Base-by-base conservation (phyloP, 2,113 vertebrate species). In the Accipiter virgatus region DNA sequence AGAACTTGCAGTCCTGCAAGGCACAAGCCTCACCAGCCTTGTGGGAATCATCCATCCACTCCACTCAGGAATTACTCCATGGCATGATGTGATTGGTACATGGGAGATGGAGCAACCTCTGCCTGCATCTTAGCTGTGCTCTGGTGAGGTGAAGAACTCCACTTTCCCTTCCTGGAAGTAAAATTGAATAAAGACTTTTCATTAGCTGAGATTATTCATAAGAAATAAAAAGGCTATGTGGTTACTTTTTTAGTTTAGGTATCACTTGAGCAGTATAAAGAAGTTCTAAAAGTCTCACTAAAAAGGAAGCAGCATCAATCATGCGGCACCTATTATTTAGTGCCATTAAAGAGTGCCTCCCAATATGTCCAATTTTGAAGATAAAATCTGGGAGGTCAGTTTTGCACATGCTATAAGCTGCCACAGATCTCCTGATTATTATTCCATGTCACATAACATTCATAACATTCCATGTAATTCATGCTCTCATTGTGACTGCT, bases 181-280 rank as follows among this genome's bases (percentile, higher is more conserved):
- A 45, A 83, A 68, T 73, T 70, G 74, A 88, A 40, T 61, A 52
- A 74, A 34, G 31, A 62, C 19, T 86, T 91, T 92, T 92, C 27
- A 48, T 86, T 85, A 47, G 40, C 50, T 72, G 31, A 43, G 31
- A 78, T 67, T 75, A 58, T 53, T 53, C 26, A 43, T 73, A n/a
- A 81, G 53, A 93, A 81, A 61, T 50, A 90, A 78, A 77, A 78
- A 20, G 32, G 40, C 45, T 78, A 31, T 58, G 36, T 56, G 26
- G 19, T 42, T 88, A 42, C 26, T 36, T 10, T 71, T 65, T 75
- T 31, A 81, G 32, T 58, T 75, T 75, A 52, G 42, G 27, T 67
- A 36, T 26, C 36, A 68, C 34, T 93, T 79, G 47, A 90, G 19
- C 48, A 74, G 23, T n/a, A 34, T 17, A 78, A 88, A 77, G 40